Percentiles rank a stretch among this genome's conserved stretches.
Evolutionary conservation across 2,888 invertebrate species (phyloP).

Genomic region (Mallateleia sp.): DNA sequence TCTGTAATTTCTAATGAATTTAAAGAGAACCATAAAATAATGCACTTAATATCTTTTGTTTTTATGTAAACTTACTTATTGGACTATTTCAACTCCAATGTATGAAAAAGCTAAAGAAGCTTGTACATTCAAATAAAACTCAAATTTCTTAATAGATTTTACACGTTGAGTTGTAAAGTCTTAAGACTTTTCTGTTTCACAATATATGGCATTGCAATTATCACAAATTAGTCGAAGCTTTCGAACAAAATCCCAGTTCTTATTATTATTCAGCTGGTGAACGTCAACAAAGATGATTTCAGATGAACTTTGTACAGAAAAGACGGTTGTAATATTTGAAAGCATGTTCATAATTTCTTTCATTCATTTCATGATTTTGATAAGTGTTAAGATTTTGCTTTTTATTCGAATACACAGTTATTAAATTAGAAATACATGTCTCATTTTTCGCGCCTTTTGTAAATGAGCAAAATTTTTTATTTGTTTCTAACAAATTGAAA

Average conservation of each 20-base stretch:
- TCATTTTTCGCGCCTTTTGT: not conserved
- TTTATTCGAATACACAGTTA: not conserved
- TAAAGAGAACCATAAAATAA: too few species aligned
- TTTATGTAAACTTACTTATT: too few species aligned
- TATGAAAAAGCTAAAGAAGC: constrained; percentile 15
- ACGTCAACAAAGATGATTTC: constrained; percentile 2
- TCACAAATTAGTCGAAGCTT: not conserved
- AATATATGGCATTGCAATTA: not conserved
- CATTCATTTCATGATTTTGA: constrained; percentile 21
- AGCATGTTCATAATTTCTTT: not conserved
- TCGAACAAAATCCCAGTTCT: constrained; percentile 11
- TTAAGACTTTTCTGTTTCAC: constrained; percentile 1
- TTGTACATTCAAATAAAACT: constrained; percentile 24
- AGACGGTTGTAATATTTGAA: not conserved
- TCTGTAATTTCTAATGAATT: too few species aligned
- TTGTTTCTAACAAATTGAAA: not conserved
- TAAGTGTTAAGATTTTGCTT: not conserved
- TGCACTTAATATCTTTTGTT: too few species aligned
- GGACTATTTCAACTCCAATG: not conserved
- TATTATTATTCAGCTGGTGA: not conserved
- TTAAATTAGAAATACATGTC: not conserved
- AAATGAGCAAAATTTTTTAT: too few species aligned
- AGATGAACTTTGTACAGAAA: not conserved
- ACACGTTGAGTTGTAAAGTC: constrained; percentile 1
- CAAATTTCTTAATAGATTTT: not conserved